Evolutionary conservation across 2,797 vertebrate species (phyloP).

Genomic region (Phrynocephalus forsythii): DNA sequence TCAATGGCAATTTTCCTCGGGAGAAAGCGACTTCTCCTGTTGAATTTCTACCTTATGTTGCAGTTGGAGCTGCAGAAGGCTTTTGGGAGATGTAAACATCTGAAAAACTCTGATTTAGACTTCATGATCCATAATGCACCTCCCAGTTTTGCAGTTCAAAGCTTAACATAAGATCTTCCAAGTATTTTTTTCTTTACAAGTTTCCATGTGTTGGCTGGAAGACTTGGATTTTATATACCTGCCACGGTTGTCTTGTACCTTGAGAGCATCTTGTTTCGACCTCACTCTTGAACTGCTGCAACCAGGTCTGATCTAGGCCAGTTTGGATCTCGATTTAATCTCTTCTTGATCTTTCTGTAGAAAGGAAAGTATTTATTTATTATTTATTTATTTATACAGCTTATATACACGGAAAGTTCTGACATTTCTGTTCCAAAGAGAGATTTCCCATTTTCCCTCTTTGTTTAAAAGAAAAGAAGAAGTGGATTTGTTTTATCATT

Average conservation of each 20-base stretch:
- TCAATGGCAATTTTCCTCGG: too few species aligned
- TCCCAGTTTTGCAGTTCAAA: too few species aligned
- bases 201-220: too few species aligned
- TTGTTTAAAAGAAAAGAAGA: neutral
- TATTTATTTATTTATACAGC: too few species aligned
- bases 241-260: too few species aligned
- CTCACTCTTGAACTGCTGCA: neutral
- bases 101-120: too few species aligned
- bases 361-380: neutral
- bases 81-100: neutral
- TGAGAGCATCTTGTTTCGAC: rapidly evolving
- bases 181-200: too few species aligned
- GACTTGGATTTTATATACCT: too few species aligned
- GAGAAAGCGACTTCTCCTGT: neutral
- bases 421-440: neutral
- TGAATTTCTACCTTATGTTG: neutral
- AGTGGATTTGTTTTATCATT: neutral
- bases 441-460: neutral
- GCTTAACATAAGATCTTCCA: too few species aligned
- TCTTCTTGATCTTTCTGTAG: neutral
- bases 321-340: neutral
- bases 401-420: too few species aligned
- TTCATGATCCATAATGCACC: too few species aligned
- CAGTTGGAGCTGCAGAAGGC: neutral
- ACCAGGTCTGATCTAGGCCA: neutral